Percentiles rank a stretch among this genome's conserved stretches.
Evolutionary conservation across 2,797 vertebrate species (phyloP).

Genomic region (Nyctibius grandis): DNA sequence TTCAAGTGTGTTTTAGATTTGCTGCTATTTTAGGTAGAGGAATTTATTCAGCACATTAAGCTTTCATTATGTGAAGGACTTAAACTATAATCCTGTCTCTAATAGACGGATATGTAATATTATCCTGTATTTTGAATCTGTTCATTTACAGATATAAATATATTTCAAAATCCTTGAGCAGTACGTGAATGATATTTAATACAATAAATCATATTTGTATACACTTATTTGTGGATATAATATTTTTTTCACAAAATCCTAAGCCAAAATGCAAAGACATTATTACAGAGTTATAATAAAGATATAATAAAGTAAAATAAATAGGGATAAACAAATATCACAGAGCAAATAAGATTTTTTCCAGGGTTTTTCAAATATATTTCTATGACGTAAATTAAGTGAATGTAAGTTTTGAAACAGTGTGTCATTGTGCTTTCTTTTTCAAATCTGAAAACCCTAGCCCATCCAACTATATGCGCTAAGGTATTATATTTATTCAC

Average conservation of each 20-base stretch:
- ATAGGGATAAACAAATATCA: background rate
- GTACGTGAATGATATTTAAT: background rate
- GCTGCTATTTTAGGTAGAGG: background rate
- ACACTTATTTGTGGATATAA: background rate
- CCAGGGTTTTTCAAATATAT: background rate
- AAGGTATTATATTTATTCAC: background rate
- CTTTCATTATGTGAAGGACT: background rate
- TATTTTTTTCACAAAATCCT: background rate
- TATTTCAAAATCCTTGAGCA: background rate
- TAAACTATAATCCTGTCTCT: background rate
- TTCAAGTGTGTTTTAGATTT: background rate
- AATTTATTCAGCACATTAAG: background rate
- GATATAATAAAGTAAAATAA: background rate
- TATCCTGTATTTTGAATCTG: background rate
- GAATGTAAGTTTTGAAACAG: background rate
- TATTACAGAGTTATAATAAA: background rate
- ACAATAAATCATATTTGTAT: background rate
- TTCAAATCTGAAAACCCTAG: background rate
- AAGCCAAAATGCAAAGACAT: background rate
- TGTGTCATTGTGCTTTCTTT: background rate
- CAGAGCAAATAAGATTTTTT: background rate
- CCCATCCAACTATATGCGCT: background rate
- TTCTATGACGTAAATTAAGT: background rate
- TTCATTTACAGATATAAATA: background rate
- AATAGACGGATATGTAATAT: background rate